phyloP scores from a whole-genome alignment of 1,140 invertebrate genomes.

The Pinna nobilis region DNA sequence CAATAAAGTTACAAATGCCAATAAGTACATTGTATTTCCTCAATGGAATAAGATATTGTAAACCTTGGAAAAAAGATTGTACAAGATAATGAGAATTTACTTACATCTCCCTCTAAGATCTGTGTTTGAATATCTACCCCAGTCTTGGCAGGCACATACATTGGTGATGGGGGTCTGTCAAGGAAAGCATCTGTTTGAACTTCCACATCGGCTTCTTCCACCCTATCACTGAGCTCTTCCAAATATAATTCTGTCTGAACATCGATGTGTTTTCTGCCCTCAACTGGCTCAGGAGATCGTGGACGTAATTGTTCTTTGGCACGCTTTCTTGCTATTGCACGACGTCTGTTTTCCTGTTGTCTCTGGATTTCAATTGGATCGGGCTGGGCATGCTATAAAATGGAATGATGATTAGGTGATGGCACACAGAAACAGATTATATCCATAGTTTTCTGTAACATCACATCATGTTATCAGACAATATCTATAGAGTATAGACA shows the following conservation, averaged over 20 bases:
- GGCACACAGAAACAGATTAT: too few relatives aligned
- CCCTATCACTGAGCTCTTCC: slow-evolving; percentile 82
- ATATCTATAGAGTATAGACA: too few relatives aligned
- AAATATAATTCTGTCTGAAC: slow-evolving; percentile 92
- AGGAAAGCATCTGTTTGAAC: slow-evolving; percentile 91
- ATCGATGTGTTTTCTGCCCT: slow-evolving; percentile 86
- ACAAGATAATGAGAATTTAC: slow-evolving; percentile 54
- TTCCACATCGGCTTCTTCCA: slow-evolving; percentile 81
- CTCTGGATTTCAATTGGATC: slow-evolving; percentile 75
- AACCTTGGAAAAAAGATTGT: too few relatives aligned
- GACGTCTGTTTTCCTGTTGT: slow-evolving; percentile 71
- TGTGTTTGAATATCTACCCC: slow-evolving; percentile 89
- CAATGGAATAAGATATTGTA: too few relatives aligned
- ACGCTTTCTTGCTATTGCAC: slow-evolving; percentile 72
- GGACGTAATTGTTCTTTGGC: slow-evolving; percentile 72
- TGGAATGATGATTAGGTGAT: neutral
- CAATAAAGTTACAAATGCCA: too few relatives aligned
- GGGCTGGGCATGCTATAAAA: slow-evolving; percentile 69
- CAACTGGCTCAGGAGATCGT: slow-evolving; percentile 77
- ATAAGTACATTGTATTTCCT: too few relatives aligned
- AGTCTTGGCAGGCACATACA: slow-evolving; percentile 85
- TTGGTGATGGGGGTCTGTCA: slow-evolving; percentile 84
- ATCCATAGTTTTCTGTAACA: too few relatives aligned
- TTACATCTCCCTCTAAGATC: slow-evolving; percentile 90
- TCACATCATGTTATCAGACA: too few relatives aligned